These are phyloP conservation scores for Ptilorrhoa leucosticta DNA, from an alignment of 2,113 vertebrate species.

Conservation along the genomic window DNA sequence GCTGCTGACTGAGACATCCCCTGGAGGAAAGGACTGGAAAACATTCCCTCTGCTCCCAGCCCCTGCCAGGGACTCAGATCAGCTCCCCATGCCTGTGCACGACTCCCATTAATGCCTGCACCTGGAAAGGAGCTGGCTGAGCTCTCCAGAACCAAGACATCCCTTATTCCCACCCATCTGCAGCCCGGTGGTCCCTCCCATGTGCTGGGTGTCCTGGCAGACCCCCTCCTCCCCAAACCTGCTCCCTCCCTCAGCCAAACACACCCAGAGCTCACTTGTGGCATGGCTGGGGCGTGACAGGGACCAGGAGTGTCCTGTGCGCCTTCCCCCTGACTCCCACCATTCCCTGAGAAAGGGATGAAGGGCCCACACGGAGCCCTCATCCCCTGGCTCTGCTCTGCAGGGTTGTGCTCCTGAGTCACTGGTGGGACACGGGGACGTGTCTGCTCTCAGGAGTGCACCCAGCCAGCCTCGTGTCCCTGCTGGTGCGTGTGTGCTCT, in stretches of 20 bases:
- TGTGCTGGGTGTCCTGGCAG: neutral
- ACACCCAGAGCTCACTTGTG: neutral
- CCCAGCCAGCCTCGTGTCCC: neutral
- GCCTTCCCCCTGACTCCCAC: neutral
- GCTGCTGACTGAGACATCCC: neutral
- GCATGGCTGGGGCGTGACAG: neutral
- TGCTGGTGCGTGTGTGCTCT: rapidly evolving
- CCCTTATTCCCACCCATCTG: neutral
- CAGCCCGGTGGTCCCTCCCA: rapidly evolving
- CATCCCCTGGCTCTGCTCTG: neutral
- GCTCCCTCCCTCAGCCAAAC: rapidly evolving
- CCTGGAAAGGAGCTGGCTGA: neutral
- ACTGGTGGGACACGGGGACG: neutral
- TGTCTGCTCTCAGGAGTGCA: neutral
- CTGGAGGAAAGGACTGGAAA: neutral
- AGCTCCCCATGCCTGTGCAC: neutral
- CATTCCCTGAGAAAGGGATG: neutral
- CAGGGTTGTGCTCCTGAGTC: rapidly evolving
- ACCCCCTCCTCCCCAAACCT: neutral
- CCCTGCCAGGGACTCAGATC: neutral
- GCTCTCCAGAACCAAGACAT: neutral
- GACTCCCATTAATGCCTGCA: neutral
- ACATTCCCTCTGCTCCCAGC: neutral
- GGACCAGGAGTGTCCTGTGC: neutral
- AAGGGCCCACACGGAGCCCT: neutral